phyloP scores from a whole-genome alignment of 2,888 invertebrate genomes.

The Andrena hattorfiana region DNA sequence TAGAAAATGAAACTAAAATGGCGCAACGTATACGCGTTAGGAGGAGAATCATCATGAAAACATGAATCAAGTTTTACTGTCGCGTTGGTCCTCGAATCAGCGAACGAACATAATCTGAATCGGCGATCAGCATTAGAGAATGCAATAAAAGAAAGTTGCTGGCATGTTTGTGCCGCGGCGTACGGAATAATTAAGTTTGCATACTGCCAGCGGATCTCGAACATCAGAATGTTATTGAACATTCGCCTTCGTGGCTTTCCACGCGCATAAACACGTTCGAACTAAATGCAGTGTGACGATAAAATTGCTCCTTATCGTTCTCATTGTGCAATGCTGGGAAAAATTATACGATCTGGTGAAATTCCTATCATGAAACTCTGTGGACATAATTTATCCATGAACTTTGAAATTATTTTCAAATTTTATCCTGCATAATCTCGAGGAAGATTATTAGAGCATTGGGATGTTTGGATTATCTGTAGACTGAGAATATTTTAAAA shows the following conservation, averaged over 20 bases:
- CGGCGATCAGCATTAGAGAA: neutral
- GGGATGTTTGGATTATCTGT: neutral
- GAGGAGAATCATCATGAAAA: no score
- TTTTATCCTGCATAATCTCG: neutral
- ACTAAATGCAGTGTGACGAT: conserved; percentile 34
- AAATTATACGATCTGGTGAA: neutral
- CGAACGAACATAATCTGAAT: neutral
- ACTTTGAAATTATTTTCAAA: neutral
- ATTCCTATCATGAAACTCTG: neutral
- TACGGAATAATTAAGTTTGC: conserved; percentile 21
- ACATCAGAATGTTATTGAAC: neutral
- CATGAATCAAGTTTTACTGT: neutral
- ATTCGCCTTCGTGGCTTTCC: conserved; percentile 34
- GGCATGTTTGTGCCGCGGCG: conserved; percentile 4
- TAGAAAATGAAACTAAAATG: no score
- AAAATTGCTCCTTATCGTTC: conserved; percentile 31
- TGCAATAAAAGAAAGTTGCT: conserved; percentile 26
- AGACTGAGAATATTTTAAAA: neutral
- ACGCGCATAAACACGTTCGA: conserved; percentile 10
- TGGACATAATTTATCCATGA: neutral
- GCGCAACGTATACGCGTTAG: no score
- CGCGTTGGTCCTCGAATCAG: neutral
- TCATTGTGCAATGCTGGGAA: conserved; percentile 1
- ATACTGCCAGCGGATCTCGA: conserved; percentile 13
- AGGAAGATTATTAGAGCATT: neutral